Conservation (phyloP, 1,140 invertebrate genomes). For the Papilio polyxenes region DNA sequence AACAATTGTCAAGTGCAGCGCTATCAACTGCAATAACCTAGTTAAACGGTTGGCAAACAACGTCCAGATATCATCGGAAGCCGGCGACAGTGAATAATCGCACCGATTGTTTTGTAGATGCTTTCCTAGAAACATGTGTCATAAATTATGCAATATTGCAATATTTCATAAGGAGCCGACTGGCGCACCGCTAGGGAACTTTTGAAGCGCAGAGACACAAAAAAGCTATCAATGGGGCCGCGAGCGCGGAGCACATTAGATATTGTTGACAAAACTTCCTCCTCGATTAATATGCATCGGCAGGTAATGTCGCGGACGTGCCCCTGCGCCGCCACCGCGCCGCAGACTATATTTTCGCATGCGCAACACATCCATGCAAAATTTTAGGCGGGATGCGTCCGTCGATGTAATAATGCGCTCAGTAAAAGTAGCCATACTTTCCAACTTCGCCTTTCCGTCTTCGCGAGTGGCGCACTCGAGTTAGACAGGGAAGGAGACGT, state of each 20-base stretch:
- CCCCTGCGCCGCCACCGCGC: constrained; percentile 55
- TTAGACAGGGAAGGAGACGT: constrained; percentile 65
- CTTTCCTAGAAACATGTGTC: constrained; percentile 52
- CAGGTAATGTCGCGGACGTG: constrained; percentile 76
- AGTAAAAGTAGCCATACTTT: constrained; percentile 71
- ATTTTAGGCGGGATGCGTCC: constrained; percentile 79
- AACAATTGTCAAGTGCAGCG: constrained; percentile 69
- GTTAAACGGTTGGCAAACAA: constrained; percentile 63
- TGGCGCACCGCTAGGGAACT: constrained; percentile 55
- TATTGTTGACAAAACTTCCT: constrained; percentile 81
- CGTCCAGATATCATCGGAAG: constrained; percentile 57
- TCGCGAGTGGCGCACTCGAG: constrained; percentile 49
- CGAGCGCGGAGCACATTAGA: constrained; percentile 75
- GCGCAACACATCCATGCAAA: constrained; percentile 78
- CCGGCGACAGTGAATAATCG: constrained; percentile 57
- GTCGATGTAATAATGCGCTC: constrained; percentile 66
- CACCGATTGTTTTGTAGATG: constrained; percentile 59
- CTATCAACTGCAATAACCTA: constrained; percentile 76
- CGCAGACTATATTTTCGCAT: constrained; percentile 69
- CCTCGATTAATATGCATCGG: constrained; percentile 77
- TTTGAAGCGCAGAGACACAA: constrained; percentile 66
- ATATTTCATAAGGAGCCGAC: constrained; percentile 68
- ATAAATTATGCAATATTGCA: constrained; percentile 73
- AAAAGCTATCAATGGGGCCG: constrained; percentile 77
- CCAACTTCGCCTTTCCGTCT: constrained; percentile 65